Conservation (phyloP, 2,797 vertebrate species). For the Sebastiscus tertius region DNA sequence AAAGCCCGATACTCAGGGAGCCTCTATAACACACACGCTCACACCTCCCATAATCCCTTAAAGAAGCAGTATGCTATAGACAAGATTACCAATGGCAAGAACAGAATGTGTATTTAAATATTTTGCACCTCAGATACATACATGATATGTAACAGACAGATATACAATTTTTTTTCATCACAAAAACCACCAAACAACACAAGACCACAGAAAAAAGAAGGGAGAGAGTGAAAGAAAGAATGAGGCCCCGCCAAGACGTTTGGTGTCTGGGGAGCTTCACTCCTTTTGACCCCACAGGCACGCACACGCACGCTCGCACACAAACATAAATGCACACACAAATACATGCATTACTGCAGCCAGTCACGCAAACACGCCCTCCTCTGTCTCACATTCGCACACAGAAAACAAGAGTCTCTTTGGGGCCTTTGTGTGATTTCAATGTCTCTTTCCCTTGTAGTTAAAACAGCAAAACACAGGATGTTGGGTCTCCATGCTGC, state of each 20-base stretch:
- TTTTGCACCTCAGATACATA: slow-evolving; percentile 89
- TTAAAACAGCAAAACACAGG: slow-evolving; percentile 82
- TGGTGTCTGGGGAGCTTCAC: slow-evolving; percentile 76
- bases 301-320: slow-evolving; percentile 38
- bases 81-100: slow-evolving; percentile 87
- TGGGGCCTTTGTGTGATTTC: slow-evolving; percentile 76
- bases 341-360: slow-evolving; percentile 70
- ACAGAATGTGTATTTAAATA: slow-evolving; percentile 92
- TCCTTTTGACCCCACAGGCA: slow-evolving; percentile 75
- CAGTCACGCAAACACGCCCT: slow-evolving; percentile 63
- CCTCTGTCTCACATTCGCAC: slow-evolving; percentile 54
- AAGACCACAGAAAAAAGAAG: slow-evolving; percentile 86
- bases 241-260: slow-evolving; percentile 80
- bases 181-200: slow-evolving; percentile 90
- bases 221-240: slow-evolving; percentile 80
- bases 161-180: slow-evolving; percentile 87
- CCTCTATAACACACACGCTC: slow-evolving; percentile 51
- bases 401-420: slow-evolving; percentile 76
- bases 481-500: slow-evolving; percentile 79
- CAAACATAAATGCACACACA: slow-evolving; percentile 55
- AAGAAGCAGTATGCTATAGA: slow-evolving; percentile 71
- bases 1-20: slow-evolving; percentile 62
- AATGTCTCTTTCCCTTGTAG: slow-evolving; percentile 78
- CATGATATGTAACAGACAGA: slow-evolving; percentile 91
- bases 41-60: slow-evolving; percentile 55